A percentile compares a stretch with the other conserved stretches of the same genome.
Evolutionary conservation across 2,888 invertebrate species (phyloP).

Genomic region (Pegoplata infirma): DNA sequence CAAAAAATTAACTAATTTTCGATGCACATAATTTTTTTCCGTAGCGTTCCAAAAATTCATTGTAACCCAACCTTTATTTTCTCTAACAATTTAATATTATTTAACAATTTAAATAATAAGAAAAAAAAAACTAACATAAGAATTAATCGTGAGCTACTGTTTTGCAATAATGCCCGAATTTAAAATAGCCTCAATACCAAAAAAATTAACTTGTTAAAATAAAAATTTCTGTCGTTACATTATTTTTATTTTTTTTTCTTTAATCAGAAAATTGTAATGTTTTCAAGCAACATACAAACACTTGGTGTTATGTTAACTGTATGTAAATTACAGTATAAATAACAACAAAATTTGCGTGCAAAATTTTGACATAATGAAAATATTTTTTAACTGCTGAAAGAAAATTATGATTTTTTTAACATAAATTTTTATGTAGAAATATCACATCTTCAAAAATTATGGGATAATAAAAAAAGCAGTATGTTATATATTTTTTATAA

Average conservation of each 20-base stretch:
- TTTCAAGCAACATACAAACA: constrained; percentile 3
- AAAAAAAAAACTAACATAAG: constrained; percentile 10
- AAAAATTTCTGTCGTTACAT: constrained; percentile 66
- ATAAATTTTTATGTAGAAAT: too few relatives aligned
- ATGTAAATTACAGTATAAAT: not conserved
- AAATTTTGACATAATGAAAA: constrained; percentile 30
- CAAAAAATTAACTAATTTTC: too few relatives aligned
- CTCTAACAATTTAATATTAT: not conserved
- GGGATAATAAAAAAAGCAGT: too few relatives aligned
- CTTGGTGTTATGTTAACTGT: not conserved
- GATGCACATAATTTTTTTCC: too few relatives aligned
- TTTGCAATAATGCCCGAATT: constrained; percentile 67
- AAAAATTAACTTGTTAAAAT: constrained; percentile 74
- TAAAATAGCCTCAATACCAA: constrained; percentile 64
- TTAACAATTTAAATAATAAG: not conserved
- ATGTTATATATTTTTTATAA: too few relatives aligned
- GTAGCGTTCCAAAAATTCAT: not conserved
- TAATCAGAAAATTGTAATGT: constrained; percentile 58
- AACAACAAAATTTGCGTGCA: constrained; percentile 23
- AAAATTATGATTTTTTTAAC: constrained; percentile 1
- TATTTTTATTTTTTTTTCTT: constrained; percentile 21
- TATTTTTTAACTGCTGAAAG: constrained; percentile 15
- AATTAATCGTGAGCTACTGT: constrained; percentile 72
- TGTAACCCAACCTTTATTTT: not conserved
- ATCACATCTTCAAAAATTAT: too few relatives aligned